Evolutionary conservation across 1,140 invertebrate species (phyloP).

Genomic region (Hetaerina americana): DNA sequence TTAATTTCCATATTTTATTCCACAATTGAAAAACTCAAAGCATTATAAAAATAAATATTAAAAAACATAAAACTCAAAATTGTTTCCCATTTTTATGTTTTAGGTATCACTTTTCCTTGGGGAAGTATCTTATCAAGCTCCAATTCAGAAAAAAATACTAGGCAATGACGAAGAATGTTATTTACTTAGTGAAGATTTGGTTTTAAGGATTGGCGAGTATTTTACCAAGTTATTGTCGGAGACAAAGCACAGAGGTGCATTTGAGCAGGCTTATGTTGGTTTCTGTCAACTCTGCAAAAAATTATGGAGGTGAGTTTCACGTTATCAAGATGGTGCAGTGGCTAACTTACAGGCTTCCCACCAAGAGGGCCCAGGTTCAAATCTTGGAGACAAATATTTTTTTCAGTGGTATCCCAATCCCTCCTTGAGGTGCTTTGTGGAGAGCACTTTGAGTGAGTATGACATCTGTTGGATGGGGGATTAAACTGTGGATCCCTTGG

Average conservation of each 20-base stretch:
- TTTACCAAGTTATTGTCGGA: constrained; percentile 58
- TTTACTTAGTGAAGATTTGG: constrained; percentile 24
- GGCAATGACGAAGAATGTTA: constrained; percentile 9
- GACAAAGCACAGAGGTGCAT: constrained; percentile 86
- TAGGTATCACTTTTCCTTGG: constrained; percentile 42
- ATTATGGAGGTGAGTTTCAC: constrained; percentile 44
- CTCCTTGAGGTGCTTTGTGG: no score
- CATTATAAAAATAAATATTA: no score
- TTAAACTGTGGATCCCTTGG: no score
- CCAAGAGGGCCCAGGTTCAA: no score
- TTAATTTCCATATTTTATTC: no score
- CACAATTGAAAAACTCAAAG: no score
- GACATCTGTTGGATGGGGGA: no score
- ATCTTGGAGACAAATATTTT: no score
- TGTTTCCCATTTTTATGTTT: constrained; percentile 14
- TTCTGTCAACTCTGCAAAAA: constrained; percentile 61
- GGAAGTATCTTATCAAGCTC: constrained; percentile 27
- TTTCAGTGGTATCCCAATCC: no score
- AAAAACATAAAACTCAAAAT: neutral
- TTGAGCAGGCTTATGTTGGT: constrained; percentile 87
- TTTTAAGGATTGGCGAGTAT: constrained; percentile 52
- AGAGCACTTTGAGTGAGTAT: no score
- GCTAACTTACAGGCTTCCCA: no score
- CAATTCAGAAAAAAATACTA: constrained; percentile 20
- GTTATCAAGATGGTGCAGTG: no score